phyloP scores from a whole-genome alignment of 1,140 invertebrate genomes.

The Ceratina calcarata region DNA sequence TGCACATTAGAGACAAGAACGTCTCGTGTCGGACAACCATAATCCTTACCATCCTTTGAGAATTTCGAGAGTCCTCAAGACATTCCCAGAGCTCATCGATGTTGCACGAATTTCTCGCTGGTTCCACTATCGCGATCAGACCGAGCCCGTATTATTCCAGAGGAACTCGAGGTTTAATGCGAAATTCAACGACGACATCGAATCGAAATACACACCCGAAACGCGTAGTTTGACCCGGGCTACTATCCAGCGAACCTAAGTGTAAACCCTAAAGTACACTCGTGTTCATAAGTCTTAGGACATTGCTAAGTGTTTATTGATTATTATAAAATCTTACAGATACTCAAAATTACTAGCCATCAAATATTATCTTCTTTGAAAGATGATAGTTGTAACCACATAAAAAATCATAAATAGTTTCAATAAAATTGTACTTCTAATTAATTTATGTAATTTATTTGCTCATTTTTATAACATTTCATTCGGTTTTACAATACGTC shows the following conservation, averaged over 20 bases:
- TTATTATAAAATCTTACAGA: too few relatives aligned
- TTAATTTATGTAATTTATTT: too few relatives aligned
- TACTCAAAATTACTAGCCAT: too few relatives aligned
- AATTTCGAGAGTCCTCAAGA: not conserved
- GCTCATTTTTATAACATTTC: too few relatives aligned
- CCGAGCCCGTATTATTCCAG: not conserved
- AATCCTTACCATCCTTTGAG: not conserved
- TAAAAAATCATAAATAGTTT: too few relatives aligned
- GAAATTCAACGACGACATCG: not conserved
- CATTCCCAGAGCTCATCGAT: not conserved
- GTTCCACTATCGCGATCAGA: not conserved
- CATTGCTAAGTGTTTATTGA: too few relatives aligned
- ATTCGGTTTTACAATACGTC: too few relatives aligned
- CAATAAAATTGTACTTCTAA: too few relatives aligned
- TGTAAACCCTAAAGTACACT: not conserved
- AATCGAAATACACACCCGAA: not conserved
- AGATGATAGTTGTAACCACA: too few relatives aligned
- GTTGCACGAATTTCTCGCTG: not conserved
- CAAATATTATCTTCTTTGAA: too few relatives aligned
- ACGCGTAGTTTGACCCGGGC: too few relatives aligned
- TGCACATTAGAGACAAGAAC: not conserved
- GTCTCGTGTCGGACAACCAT: not conserved
- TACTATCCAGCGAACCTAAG: not conserved
- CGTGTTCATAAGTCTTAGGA: too few relatives aligned
- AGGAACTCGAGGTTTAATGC: not conserved